These are phyloP conservation scores for Hassar affinis DNA, from an alignment of 2,113 vertebrate genomes.

Conservation along the genomic window DNA sequence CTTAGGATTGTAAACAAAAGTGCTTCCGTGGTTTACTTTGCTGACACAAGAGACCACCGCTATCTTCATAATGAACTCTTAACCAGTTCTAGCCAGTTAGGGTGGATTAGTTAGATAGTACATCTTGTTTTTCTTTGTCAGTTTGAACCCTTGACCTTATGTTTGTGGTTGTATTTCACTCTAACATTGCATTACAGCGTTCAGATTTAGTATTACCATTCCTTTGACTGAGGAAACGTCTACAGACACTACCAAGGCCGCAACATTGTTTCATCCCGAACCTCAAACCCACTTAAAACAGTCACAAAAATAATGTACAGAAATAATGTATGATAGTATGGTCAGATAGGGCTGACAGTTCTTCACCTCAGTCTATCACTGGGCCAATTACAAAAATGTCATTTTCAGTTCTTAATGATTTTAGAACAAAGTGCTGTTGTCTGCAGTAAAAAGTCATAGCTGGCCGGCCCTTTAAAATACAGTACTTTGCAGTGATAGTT, in stretches of 20 bases:
- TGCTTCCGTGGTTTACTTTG: neutral
- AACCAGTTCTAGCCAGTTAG: neutral
- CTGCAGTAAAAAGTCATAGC: neutral
- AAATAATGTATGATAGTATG: neutral
- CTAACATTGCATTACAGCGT: neutral
- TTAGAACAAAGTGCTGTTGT: neutral
- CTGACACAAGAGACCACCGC: constrained; percentile 24
- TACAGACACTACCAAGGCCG: neutral
- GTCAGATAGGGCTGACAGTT: neutral
- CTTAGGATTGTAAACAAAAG: constrained; percentile 29
- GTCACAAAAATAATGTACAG: neutral
- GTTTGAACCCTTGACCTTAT: constrained; percentile 2
- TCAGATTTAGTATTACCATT: neutral
- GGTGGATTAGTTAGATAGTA: neutral
- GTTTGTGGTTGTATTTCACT: neutral
- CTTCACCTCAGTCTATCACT: neutral
- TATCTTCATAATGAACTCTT: neutral
- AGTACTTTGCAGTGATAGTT: neutral
- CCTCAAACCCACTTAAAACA: neutral
- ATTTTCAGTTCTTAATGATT: neutral
- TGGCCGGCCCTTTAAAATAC: neutral
- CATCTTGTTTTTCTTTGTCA: neutral
- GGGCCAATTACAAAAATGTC: neutral
- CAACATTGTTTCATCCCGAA: neutral
- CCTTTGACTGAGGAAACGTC: neutral